Evolutionary conservation across 2,888 invertebrate species (phyloP), one percentile per base, ranked within the genome.

Genomic region (Drosophila anomalata): DNA sequence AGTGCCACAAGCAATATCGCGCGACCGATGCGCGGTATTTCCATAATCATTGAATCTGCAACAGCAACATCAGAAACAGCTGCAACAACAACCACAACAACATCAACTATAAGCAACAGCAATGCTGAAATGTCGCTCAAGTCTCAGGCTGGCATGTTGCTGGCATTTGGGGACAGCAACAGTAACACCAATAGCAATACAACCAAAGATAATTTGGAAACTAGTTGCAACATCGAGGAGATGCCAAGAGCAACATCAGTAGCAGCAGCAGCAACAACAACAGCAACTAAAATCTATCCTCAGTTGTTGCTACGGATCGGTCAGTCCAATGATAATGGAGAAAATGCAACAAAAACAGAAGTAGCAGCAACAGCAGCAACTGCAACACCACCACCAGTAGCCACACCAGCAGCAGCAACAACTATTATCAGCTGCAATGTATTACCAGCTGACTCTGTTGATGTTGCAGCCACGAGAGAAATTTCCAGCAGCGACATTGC

Each of bases 21-120:
- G 70, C 77, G 47, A 61, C 87, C 87, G 58, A 61, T 81, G 71
- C 78, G 80, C 80, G 81, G 87, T 73, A 83, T 81, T 81, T 84
- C 87, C 58, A 87, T 82, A 84, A 81, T 82, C 78, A 82, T 87
- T 74, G 78, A 80, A 84, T 70, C 87, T 62, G 79, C 52, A 52
- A 39, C 57, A 57, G 22, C 60, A 75, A 31, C 57, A 61, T 24
- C 60, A 48, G n/a, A 31, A 41, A 17, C 50, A 54, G 8, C 48
- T 36, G 12, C 57, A 50, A 1, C 33, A 44, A 9, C 47, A 46
- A 56, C 39, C 50, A 20, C 69, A 75, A 26, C 61, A 73, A 75
- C 73, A 76, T n/a, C 53, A 71, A 17, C 53, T 42, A 57, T 8
- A 29, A 54, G 12, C 65, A 53, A 20, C 48, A 54, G 31, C 46